Base-by-base conservation (phyloP, 30 jellyfish, hydroid and myxozoan genomes). In the Calvadosia cruxmelitensis region DNA sequence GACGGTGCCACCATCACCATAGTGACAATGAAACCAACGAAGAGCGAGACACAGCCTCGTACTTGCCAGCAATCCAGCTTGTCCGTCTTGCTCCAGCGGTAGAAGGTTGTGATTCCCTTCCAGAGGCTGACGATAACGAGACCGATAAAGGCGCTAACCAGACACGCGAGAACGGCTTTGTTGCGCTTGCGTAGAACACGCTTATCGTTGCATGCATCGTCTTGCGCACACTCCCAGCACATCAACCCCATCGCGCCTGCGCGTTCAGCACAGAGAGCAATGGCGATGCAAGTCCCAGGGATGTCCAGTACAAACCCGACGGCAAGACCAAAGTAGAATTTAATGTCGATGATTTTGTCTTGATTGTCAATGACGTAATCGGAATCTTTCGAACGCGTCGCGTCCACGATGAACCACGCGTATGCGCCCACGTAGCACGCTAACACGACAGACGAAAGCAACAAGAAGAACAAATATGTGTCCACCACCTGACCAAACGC, bases 201-300 rank as follows among this genome's bases (percentile, higher is more conserved):
- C 62, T 85, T 85, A 62, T 85, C 90, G 66, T 67, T 64, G 78
- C 95, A 85, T 20, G 34, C 28, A n/a, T 77, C 79, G 51, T 85
- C 95, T 69, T 85, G 95, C 30, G 95, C 95, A 35, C 95, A 85
- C 50, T 85, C 93, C 95, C 95, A 85, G 75, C 95, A 85, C 23
- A 76, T 80, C 57, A 85, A 50, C 29, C 95, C 95, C 12, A 51
- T 63, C 16, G 84, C 78, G 7, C 95, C 93, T 69, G 83, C 53
- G 29, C 95, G 64, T 52, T 76, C 90, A 3, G 95, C 50, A 63
- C 78, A 85, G 34, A 85, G 73, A 49, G 64, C 84, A 16, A 85
- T 93, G 29, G 95, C 95, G 16, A 85, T 68, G 33, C 94, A 78
- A 28, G 95, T 82, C 0, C 95, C 85, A 29, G 95, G 95, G 30